A percentile compares a stretch with the other conserved stretches of the same genome.
Conservation (phyloP, 2,797 vertebrate species). For the Apogon talboti region DNA sequence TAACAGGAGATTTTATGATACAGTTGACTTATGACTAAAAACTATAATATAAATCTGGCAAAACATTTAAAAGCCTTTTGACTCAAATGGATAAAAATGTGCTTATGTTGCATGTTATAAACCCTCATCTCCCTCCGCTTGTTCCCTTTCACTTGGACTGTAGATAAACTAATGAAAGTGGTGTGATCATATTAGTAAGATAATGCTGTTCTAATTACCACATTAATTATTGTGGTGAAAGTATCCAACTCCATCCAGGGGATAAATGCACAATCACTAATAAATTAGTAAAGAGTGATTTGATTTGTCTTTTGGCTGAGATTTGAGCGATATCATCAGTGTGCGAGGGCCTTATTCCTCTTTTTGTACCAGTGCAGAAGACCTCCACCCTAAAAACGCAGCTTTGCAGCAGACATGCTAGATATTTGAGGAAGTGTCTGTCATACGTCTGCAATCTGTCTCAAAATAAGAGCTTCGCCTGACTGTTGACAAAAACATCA, state of each 20-base stretch:
- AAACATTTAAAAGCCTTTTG: not conserved
- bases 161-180: not conserved
- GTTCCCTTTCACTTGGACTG: slow-evolving; percentile 4
- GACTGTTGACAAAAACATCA: slow-evolving; percentile 26
- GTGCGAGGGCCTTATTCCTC: slow-evolving; percentile 25
- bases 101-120: slow-evolving; percentile 3
- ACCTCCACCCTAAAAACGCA: slow-evolving; percentile 20
- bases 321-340: slow-evolving; percentile 7
- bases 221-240: slow-evolving; percentile 2
- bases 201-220: slow-evolving; percentile 1
- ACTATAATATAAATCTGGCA: slow-evolving; percentile 4
- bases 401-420: not conserved
- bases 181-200: not conserved
- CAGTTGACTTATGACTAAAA: not conserved
- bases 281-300: slow-evolving; percentile 6
- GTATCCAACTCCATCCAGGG: not conserved
- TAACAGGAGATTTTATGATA: slow-evolving; percentile 4
- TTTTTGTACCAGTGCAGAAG: slow-evolving; percentile 11
- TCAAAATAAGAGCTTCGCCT: slow-evolving; percentile 27
- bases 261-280: not conserved
- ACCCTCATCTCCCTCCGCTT: not conserved
- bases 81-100: slow-evolving; percentile 4
- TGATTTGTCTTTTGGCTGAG: not conserved
- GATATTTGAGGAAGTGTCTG: slow-evolving; percentile 45
- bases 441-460: slow-evolving; percentile 33